Evolutionary conservation across 2,797 vertebrate genomes (phyloP).

Genomic region (Chloroceryle inda): DNA sequence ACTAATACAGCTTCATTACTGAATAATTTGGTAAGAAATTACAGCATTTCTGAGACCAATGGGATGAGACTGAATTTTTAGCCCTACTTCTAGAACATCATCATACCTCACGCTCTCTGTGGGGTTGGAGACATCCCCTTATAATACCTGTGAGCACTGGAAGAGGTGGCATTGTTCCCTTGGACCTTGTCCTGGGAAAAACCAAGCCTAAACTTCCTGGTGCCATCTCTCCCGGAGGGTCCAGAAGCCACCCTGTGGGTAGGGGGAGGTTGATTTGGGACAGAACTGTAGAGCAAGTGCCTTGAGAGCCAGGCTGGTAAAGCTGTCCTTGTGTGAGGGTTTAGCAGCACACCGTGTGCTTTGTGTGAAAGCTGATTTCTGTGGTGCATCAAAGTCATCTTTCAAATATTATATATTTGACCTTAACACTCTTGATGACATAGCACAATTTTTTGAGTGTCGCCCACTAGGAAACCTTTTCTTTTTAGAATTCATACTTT

Average conservation of each 20-base stretch:
- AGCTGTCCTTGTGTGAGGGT: neutral
- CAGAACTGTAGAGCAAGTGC: neutral
- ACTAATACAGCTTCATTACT: neutral
- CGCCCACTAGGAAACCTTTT: neutral
- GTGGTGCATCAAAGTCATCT: neutral
- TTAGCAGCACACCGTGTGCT: neutral
- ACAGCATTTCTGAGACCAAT: neutral
- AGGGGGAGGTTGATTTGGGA: neutral
- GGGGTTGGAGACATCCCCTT: neutral
- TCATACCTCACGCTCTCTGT: rapidly evolving
- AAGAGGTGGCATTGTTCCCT: neutral
- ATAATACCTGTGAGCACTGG: rapidly evolving
- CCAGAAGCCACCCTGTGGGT: neutral
- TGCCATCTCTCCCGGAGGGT: neutral
- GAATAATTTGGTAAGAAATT: neutral
- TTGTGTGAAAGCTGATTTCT: neutral
- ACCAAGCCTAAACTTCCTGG: neutral
- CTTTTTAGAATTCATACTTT: neutral
- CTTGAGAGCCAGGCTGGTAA: neutral
- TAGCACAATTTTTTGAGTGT: neutral
- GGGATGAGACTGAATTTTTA: neutral
- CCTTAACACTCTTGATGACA: neutral
- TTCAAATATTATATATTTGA: neutral
- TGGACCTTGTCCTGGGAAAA: neutral
- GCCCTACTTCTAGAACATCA: neutral